phyloP scores from a whole-genome alignment of 2,113 vertebrate species.

The Eclectus roratus region DNA sequence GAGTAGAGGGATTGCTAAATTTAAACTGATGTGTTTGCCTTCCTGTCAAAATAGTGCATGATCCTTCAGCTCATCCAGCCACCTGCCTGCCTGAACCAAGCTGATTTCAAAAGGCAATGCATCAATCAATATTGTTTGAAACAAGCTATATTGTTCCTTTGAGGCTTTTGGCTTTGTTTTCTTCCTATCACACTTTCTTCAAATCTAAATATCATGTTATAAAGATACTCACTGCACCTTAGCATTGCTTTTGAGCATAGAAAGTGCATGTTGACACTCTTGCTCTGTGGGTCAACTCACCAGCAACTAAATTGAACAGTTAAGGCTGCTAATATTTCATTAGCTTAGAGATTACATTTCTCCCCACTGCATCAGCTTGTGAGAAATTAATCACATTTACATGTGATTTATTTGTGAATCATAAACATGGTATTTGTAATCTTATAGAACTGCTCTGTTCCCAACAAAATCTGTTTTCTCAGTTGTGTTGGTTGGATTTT shows the following conservation, averaged over 20 bases:
- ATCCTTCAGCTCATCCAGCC: background rate
- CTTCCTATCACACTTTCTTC: background rate
- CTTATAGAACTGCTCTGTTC: background rate
- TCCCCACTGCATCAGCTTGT: background rate
- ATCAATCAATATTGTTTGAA: conserved; percentile 21
- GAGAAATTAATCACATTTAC: background rate
- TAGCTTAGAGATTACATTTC: background rate
- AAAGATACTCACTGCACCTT: background rate
- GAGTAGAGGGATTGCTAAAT: conserved; percentile 43
- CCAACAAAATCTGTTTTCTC: background rate
- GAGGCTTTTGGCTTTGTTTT: background rate
- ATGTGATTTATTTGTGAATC: background rate
- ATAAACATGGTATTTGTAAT: background rate
- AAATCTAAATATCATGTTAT: background rate
- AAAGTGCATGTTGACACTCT: background rate
- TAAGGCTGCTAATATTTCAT: background rate
- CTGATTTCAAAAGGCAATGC: background rate
- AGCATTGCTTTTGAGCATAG: background rate
- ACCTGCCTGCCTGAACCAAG: background rate
- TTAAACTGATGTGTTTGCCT: conserved; percentile 37
- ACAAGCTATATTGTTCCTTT: background rate
- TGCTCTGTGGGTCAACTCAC: background rate
- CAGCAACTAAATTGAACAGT: background rate
- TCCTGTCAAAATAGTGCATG: background rate
- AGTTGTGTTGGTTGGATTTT: background rate